Percentiles rank a stretch among this genome's conserved stretches.
phyloP scores from a whole-genome alignment of 1,140 invertebrate species.

The Drosophila bifasciata region DNA sequence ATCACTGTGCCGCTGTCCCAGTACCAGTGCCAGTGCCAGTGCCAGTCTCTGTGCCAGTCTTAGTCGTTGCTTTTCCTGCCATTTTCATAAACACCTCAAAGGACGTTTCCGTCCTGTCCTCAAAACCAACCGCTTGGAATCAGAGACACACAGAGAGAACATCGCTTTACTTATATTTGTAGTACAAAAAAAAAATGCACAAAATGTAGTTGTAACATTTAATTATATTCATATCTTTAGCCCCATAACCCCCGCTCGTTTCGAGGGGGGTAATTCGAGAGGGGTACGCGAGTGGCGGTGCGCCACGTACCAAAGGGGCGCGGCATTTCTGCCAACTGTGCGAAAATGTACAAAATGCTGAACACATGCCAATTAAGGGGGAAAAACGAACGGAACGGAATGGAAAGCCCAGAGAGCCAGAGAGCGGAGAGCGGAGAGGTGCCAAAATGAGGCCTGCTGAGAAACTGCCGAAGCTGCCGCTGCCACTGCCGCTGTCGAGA shows the following conservation, averaged over 20 bases:
- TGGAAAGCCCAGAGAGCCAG: conserved; percentile 3
- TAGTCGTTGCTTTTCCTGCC: conserved; percentile 2
- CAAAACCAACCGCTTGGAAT: not conserved
- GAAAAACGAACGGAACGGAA: conserved; percentile 9
- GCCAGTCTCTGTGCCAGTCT: too few species aligned
- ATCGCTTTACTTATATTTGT: conserved; percentile 53
- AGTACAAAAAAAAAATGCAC: conserved; percentile 66
- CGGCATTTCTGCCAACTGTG: conserved; percentile 70
- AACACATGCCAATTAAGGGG: conserved; percentile 79
- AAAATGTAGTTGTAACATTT: conserved; percentile 82
- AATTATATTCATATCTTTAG: conserved; percentile 82
- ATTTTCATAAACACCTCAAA: conserved; percentile 64
- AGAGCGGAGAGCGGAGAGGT: conserved; percentile 60
- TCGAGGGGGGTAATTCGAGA: conserved; percentile 67
- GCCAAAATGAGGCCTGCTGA: conserved; percentile 78
- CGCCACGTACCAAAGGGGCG: conserved; percentile 23
- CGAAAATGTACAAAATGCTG: conserved; percentile 80
- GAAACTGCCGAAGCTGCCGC: conserved; percentile 36
- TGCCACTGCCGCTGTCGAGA: conserved; percentile 5
- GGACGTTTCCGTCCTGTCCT: not conserved
- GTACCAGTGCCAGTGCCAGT: too few species aligned
- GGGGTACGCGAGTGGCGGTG: conserved; percentile 23
- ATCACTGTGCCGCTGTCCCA: too few species aligned
- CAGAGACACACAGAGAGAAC: conserved; percentile 34
- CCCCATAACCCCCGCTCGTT: conserved; percentile 60